phyloP scores from a whole-genome alignment of 2,888 invertebrate genomes.

The Athetis lepigone region DNA sequence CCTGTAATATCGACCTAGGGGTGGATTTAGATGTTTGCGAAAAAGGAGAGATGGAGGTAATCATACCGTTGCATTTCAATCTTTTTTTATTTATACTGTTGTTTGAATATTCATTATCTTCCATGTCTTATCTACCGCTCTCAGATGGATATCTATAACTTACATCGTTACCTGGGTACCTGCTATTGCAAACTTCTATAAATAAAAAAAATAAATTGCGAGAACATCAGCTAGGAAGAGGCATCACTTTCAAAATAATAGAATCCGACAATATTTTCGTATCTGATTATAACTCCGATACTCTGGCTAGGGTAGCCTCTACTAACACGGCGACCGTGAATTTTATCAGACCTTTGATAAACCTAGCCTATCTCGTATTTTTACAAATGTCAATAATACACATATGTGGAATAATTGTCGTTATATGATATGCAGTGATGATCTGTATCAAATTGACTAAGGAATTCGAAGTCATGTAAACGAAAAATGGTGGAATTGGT shows the following conservation, averaged over 20 bases:
- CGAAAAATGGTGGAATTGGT: background rate
- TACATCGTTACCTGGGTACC: background rate
- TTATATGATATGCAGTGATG: slow-evolving; percentile 4
- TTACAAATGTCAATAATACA: slow-evolving; percentile 25
- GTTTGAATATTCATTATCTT: background rate
- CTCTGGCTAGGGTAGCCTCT: slow-evolving; percentile 3
- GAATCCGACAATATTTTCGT: background rate
- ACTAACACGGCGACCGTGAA: slow-evolving; percentile 46
- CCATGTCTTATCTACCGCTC: slow-evolving; percentile 7
- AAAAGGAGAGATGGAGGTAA: slow-evolving; percentile 78
- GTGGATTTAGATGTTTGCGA: slow-evolving; percentile 92
- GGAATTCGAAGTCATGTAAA: background rate
- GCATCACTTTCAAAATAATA: slow-evolving; percentile 3
- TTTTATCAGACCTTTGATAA: slow-evolving; percentile 54
- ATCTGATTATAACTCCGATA: slow-evolving; percentile 23
- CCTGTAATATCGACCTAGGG: slow-evolving; percentile 93
- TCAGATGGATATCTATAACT: slow-evolving; percentile 1
- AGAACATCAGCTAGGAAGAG: background rate
- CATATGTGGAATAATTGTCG: slow-evolving; percentile 4
- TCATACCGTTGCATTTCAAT: background rate
- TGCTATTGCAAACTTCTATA: background rate
- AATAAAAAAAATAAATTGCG: no score
- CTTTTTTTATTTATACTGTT: background rate
- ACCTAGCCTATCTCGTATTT: slow-evolving; percentile 34
- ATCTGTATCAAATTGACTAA: slow-evolving; percentile 19